phyloP scores from a whole-genome alignment of 2,113 vertebrate species.

The Brachyhypopomus occidentalis region DNA sequence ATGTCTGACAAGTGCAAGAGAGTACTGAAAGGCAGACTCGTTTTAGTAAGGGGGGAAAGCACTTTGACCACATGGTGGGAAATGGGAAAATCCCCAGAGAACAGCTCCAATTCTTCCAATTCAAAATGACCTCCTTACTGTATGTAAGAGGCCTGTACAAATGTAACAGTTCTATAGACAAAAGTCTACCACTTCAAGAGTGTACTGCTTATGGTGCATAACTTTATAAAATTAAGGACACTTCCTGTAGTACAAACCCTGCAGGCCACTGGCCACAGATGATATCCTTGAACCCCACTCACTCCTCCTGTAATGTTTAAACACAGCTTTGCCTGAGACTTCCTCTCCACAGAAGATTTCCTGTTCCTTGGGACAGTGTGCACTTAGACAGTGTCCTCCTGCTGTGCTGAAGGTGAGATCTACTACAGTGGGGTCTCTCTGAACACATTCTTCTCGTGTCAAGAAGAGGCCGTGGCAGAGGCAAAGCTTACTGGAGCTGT shows the following conservation, averaged over 20 bases:
- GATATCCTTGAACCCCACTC: neutral
- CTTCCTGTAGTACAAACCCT: neutral
- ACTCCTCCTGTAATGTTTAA: neutral
- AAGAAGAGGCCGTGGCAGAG: conserved; percentile 11
- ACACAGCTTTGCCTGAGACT: neutral
- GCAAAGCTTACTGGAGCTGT: conserved; percentile 36
- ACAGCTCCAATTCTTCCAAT: neutral
- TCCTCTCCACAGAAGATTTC: neutral
- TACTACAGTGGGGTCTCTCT: neutral
- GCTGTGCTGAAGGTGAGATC: neutral
- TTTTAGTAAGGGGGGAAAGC: neutral
- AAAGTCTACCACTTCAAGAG: neutral
- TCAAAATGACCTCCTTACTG: neutral
- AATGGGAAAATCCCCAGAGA: neutral
- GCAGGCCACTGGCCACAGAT: neutral
- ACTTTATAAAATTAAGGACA: neutral
- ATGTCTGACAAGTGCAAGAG: no score
- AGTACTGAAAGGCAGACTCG: neutral
- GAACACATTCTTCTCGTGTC: conserved; percentile 1
- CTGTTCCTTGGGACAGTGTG: neutral
- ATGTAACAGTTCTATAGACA: neutral
- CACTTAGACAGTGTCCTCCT: neutral
- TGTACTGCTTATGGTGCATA: neutral
- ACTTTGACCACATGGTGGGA: neutral
- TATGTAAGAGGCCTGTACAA: neutral